Base-by-base conservation (phyloP, 2,888 invertebrate species). In the Mythimna loreyi region DNA sequence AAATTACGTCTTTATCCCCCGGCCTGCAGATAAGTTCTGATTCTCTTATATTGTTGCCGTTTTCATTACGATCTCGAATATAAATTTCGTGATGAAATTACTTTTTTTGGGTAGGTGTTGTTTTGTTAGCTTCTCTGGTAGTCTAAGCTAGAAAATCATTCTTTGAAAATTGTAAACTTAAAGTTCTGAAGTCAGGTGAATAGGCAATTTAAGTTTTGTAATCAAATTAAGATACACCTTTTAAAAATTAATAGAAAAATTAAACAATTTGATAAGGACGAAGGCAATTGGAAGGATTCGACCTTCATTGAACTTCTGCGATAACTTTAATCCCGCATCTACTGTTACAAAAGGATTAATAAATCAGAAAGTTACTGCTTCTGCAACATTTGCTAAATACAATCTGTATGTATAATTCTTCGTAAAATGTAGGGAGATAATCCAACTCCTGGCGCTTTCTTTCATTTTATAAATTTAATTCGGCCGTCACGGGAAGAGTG, bases 1-100 rank as follows among this genome's bases (percentile, higher is more conserved):
- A 95, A 94, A 91, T 91, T 89, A 89, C 87, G 86, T 89, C 84
- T 94, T 94, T 94, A 94, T 93, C 66, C 82, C 87, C 84, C 75
- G 78, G 77, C 80, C 76, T 76, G 80, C 85, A 86, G 84, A 90
- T 93, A 92, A 92, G 89, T 93, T 91, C 89, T 91, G 82, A 80
- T 91, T 92, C 86, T 83, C 85, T 83, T 80, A 85, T 84, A 82
- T 82, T 80, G 82, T 72, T 61, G 67, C 69, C 62, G 50, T 74
- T 84, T 81, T 75, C 80, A 78, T 82, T 85, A 75, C 81, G 62
- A 64, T 75, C 72, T 72, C 52, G 58, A 78, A 78, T 67, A 78
- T 73, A n/a, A n/a, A 73, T 78, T 85, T 78, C 64, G 68, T 21
- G 62, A 59, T 11, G 49, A 75, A 64, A 75, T 55, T 58, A 64